Evolutionary conservation across 2,113 vertebrate genomes (phyloP), one percentile per base, ranked within the genome.

Genomic region (Spea multiplicata): DNA sequence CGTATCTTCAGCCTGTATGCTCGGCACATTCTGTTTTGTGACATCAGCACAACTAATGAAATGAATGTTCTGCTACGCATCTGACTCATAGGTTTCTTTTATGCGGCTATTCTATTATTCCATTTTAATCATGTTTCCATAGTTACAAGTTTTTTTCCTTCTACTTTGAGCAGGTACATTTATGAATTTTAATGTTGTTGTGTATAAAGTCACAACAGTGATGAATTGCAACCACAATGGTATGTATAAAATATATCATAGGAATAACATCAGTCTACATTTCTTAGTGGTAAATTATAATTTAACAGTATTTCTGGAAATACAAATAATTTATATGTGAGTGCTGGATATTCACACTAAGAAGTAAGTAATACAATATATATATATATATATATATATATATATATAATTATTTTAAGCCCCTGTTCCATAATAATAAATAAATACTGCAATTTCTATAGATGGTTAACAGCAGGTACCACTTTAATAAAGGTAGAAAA

Each of bases 41-140:
- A 0, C 48, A 57, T 87, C 87, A 88, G 84, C 83, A 86, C 77
- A 82, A 83, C 76, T 72, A 78, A 76, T 71, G 73, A 78, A 69
- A 52, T 71, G 3, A 78, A 84, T 55, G 73, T 66, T 75, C 83
- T 87, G 74, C 61, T 50, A 44, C 0, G 0, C 69, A 5, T 84
- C 80, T 83, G 57, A 86, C 84, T 74, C 80, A 78, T 73, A 75
- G 61, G 57, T 71, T 86, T 83, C 81, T 77, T 66, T 76, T 84
- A 81, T 77, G 55, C 59, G 68, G 65, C 57, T 30, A 44, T 62
- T 47, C 66, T 66, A 70, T 77, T 70, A 70, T 84, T 78, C 74
- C 48, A 44, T 0, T 81, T 82, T 78, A 16, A 76, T 75, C 0
- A 2, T 30, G 76, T 71, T 81, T 65, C 66, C 73, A 71, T 82